phyloP scores from a whole-genome alignment of 2,113 vertebrate species.

The Hydrochoerus hydrochaeris region DNA sequence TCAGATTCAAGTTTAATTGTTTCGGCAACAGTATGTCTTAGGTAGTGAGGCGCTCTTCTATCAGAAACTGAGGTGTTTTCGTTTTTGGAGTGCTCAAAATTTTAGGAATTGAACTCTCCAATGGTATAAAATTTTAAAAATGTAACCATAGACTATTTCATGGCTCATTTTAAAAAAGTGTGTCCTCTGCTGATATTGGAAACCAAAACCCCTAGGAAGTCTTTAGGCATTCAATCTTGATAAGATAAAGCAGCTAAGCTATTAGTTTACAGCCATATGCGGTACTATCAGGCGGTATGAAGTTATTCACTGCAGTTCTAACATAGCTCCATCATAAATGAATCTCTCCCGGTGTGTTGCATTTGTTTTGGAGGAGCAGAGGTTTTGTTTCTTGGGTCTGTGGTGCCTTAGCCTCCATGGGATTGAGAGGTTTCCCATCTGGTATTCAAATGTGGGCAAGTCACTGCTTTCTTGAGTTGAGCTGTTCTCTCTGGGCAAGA shows the following conservation, averaged over 20 bases:
- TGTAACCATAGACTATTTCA: not conserved
- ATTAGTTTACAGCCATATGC: not conserved
- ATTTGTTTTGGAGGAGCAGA: not conserved
- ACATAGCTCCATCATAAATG: not conserved
- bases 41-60: not conserved
- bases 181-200: not conserved
- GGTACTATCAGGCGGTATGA: not conserved
- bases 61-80: not conserved
- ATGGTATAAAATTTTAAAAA: not conserved
- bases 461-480: not conserved
- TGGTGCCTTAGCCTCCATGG: not conserved
- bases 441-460: not conserved
- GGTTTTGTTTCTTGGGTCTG: not conserved
- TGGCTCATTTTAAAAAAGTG: not conserved
- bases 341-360: not conserved
- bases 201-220: constrained; percentile 24
- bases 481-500: not conserved
- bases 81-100: not conserved
- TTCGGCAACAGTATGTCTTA: not conserved
- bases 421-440: not conserved
- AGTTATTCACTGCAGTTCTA: not conserved
- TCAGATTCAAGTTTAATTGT: constrained; percentile 7
- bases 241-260: constrained; percentile 2
- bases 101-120: not conserved
- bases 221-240: constrained; percentile 27